Evolutionary conservation across 2,797 vertebrate genomes (phyloP).

Genomic region (Danionella dracula): DNA sequence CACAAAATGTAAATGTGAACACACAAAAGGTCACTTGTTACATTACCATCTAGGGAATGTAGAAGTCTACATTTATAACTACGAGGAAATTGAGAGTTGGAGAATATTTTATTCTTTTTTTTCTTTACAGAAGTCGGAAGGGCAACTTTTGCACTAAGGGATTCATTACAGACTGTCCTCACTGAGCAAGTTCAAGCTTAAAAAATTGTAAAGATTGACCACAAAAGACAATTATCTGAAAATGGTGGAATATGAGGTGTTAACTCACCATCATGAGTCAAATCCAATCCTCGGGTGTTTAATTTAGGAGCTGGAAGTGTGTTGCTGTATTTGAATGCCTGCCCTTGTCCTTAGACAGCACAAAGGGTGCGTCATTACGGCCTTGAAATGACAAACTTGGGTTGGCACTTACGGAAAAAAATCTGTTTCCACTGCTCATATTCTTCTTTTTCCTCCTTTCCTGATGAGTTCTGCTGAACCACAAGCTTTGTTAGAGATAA

Average conservation of each 20-base stretch:
- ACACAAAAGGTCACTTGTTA: conserved; percentile 31
- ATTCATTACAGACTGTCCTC: conserved; percentile 37
- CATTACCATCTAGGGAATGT: neutral
- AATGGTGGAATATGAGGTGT: conserved; percentile 25
- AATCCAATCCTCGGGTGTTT: conserved; percentile 24
- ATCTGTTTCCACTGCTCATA: neutral
- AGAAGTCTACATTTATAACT: conserved; percentile 29
- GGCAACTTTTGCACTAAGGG: conserved; percentile 14
- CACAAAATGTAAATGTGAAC: conserved; percentile 23
- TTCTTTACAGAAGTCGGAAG: conserved; percentile 3
- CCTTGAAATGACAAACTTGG: neutral
- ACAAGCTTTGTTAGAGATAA: conserved; percentile 21
- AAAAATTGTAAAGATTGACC: conserved; percentile 29
- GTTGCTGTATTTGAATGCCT: conserved; percentile 26
- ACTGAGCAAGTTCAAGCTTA: neutral
- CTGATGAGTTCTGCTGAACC: neutral
- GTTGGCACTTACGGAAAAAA: too few relatives aligned
- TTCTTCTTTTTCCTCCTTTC: neutral
- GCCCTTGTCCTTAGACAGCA: conserved; percentile 19
- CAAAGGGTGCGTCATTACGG: neutral
- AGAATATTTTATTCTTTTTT: neutral
- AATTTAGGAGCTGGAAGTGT: conserved; percentile 23
- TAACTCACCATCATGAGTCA: conserved; percentile 11
- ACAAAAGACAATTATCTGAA: conserved; percentile 34
- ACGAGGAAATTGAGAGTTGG: too few relatives aligned